Conservation (phyloP, 2,113 vertebrate genomes). For the Perccottus glenii region DNA sequence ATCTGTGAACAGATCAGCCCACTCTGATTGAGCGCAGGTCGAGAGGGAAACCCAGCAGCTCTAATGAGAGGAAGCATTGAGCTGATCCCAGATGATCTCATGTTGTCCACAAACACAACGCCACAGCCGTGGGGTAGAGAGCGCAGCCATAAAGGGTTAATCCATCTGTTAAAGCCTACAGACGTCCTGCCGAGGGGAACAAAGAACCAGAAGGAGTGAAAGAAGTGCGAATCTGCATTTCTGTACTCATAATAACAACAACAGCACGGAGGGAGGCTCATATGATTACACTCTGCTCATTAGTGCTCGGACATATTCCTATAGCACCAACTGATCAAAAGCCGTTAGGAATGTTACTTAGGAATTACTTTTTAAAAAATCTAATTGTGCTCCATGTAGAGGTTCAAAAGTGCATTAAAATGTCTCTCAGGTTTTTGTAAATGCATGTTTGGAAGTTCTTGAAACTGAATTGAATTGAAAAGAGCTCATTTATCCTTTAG, state of each 20-base stretch:
- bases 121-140: conserved; percentile 29
- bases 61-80: conserved; percentile 5
- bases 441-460: no score
- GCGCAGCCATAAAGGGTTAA: conserved; percentile 54
- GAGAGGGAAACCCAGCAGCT: conserved; percentile 16
- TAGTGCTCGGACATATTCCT: background rate
- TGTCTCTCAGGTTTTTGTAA: no score
- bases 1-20: conserved; percentile 5
- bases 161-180: conserved; percentile 54
- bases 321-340: background rate
- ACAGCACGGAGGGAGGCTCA: background rate
- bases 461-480: no score
- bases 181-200: conserved; percentile 27
- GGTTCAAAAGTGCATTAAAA: no score
- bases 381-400: no score
- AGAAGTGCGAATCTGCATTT: conserved; percentile 19
- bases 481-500: no score
- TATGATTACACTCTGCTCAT: background rate
- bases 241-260: conserved; percentile 14
- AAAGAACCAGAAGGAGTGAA: background rate
- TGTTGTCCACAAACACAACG: conserved; percentile 51
- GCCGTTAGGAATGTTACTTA: no score
- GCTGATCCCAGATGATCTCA: conserved; percentile 59
- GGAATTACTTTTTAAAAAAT: no score
- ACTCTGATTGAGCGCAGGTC: conserved; percentile 16